Conservation (phyloP, 2,888 invertebrate genomes). For the Micropterix aruncella region DNA sequence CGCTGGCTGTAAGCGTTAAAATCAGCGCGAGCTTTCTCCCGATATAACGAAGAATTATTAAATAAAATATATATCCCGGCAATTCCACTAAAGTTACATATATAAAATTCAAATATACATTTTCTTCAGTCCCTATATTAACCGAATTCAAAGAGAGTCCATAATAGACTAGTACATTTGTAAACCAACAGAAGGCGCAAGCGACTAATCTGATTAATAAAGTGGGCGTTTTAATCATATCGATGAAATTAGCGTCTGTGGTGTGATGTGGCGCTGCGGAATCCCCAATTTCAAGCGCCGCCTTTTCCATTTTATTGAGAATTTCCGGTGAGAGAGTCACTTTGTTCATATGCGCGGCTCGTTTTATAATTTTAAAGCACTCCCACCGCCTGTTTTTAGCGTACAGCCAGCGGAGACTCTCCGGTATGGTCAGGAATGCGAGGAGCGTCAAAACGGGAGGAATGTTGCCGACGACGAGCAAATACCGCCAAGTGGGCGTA, state of each 20-base stretch:
- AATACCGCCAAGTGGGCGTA: background rate
- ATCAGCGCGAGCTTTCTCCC: conserved; percentile 26
- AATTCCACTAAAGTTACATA: background rate
- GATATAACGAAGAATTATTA: conserved; percentile 22
- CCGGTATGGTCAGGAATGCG: background rate
- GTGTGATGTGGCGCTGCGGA: too few species aligned
- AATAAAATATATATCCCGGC: background rate
- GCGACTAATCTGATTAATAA: background rate
- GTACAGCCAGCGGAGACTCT: background rate
- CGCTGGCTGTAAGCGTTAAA: conserved; percentile 26
- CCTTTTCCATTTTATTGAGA: background rate
- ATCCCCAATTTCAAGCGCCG: too few species aligned
- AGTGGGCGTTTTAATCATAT: background rate
- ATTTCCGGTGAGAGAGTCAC: background rate
- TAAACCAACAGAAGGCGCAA: background rate
- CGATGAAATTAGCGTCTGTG: background rate
- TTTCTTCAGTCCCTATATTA: background rate
- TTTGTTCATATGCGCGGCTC: background rate
- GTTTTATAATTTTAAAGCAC: background rate
- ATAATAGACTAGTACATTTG: background rate
- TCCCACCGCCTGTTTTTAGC: background rate
- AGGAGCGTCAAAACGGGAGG: background rate
- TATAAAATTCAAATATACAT: background rate
- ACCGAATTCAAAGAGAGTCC: background rate
- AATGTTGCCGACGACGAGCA: background rate